phyloP scores from a whole-genome alignment of 2,113 vertebrate species.

The Pagrus major region DNA sequence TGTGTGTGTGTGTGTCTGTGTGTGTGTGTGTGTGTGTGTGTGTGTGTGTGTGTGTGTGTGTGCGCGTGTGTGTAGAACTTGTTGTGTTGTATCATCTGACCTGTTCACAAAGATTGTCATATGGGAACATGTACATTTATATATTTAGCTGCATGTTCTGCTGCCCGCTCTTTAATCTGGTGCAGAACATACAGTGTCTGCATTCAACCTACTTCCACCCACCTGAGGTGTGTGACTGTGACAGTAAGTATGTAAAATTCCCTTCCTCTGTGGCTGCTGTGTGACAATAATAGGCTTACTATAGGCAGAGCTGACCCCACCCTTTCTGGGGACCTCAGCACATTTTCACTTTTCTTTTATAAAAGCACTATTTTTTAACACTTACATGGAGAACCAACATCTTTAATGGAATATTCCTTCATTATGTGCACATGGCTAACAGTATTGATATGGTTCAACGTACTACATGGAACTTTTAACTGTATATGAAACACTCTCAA shows the following conservation, averaged over 20 bases:
- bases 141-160: slow-evolving; percentile 3
- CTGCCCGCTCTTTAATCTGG: not conserved
- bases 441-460: not conserved
- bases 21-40: not conserved
- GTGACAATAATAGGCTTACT: not conserved
- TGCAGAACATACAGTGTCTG: slow-evolving; percentile 13
- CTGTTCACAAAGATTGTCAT: not conserved
- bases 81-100: not conserved
- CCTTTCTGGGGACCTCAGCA: not conserved
- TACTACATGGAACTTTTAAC: too few species aligned
- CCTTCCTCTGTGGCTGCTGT: not conserved
- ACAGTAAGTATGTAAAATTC: not conserved
- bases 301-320: not conserved
- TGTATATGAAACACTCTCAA: too few species aligned
- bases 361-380: too few species aligned
- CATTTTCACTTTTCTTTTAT: too few species aligned
- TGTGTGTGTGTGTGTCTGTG: slow-evolving; percentile 14
- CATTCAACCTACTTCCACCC: not conserved
- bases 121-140: not conserved
- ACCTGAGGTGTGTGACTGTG: not conserved
- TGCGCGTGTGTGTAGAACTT: not conserved
- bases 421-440: not conserved
- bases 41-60: not conserved
- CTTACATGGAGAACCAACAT: too few species aligned
- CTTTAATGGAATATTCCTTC: not conserved